Percentiles rank a stretch among this genome's conserved stretches.
These are phyloP conservation scores for Conops quadrifasciatus DNA, from an alignment of 2,888 invertebrate genomes.

Conservation along the genomic window DNA sequence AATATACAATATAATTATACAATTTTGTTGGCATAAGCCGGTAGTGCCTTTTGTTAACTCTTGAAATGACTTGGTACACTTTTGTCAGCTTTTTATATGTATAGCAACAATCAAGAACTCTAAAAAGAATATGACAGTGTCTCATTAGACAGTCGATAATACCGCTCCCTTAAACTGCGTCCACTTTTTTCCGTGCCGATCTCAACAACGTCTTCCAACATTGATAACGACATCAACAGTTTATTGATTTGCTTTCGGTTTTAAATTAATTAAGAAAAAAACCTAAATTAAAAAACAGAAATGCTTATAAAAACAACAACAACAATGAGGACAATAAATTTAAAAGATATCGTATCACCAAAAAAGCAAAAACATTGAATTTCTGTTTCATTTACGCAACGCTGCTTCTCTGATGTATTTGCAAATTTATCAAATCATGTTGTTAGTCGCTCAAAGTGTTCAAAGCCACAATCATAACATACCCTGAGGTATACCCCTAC, in stretches of 20 bases:
- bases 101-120: not conserved
- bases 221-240: not conserved
- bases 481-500: no score
- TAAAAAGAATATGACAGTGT: not conserved
- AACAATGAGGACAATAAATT: no score
- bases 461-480: slow-evolving; percentile 19
- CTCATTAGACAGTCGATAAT: no score
- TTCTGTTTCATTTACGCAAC: slow-evolving; percentile 12
- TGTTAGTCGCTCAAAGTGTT: slow-evolving; percentile 14
- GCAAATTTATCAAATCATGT: slow-evolving; percentile 24
- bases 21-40: not conserved
- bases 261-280: not conserved
- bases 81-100: no score
- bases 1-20: not conserved
- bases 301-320: no score
- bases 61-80: not conserved
- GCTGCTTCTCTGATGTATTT: slow-evolving; percentile 22
- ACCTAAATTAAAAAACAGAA: no score
- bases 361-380: slow-evolving; percentile 5
- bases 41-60: not conserved
- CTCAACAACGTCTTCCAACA: not conserved
- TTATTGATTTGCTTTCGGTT: slow-evolving; percentile 1
- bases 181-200: not conserved
- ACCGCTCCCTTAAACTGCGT: slow-evolving; percentile 2
- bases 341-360: no score